Percentiles rank a stretch among this genome's conserved stretches.
These are phyloP conservation scores for Polydrusus tereticollis DNA, from an alignment of 2,888 invertebrate species.

Conservation along the genomic window DNA sequence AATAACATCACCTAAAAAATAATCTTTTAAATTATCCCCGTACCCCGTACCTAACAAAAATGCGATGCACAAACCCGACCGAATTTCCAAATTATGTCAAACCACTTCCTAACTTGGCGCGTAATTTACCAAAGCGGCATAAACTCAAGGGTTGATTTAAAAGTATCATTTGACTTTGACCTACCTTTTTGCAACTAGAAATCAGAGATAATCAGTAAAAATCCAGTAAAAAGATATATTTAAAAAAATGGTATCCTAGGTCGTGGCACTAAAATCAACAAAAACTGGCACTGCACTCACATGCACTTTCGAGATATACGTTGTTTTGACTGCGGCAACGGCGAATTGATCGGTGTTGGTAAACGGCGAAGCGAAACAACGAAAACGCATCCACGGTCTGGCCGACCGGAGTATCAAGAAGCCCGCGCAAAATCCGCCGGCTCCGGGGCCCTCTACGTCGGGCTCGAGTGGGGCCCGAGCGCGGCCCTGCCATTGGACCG, in stretches of 20 bases:
- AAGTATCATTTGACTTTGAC: not conserved
- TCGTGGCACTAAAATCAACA: slow-evolving; percentile 32
- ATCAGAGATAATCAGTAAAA: slow-evolving; percentile 6
- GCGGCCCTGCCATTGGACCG: slow-evolving; percentile 35
- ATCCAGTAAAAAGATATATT: slow-evolving; percentile 10
- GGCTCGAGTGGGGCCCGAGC: slow-evolving; percentile 35
- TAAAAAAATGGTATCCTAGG: slow-evolving; percentile 29
- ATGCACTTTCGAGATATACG: slow-evolving; percentile 30
- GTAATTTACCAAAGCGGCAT: not conserved
- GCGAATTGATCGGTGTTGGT: slow-evolving; percentile 32
- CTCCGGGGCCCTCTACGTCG: slow-evolving; percentile 23
- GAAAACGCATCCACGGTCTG: slow-evolving; percentile 36
- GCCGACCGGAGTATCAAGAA: slow-evolving; percentile 32
- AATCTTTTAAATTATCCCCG: too few relatives aligned
- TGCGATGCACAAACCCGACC: too few relatives aligned
- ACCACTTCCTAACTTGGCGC: not conserved
- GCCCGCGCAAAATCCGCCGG: slow-evolving; percentile 42
- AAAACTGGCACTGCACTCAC: slow-evolving; percentile 32
- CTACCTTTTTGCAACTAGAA: slow-evolving; percentile 14
- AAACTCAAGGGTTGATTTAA: not conserved
- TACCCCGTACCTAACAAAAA: too few relatives aligned
- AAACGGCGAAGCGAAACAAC: slow-evolving; percentile 32
- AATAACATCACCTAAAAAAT: too few relatives aligned
- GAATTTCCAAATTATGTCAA: not conserved
- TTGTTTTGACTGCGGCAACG: slow-evolving; percentile 38